Conservation (phyloP, 1,140 invertebrate species). For the silkworm (Bombyx mori) region DNA sequence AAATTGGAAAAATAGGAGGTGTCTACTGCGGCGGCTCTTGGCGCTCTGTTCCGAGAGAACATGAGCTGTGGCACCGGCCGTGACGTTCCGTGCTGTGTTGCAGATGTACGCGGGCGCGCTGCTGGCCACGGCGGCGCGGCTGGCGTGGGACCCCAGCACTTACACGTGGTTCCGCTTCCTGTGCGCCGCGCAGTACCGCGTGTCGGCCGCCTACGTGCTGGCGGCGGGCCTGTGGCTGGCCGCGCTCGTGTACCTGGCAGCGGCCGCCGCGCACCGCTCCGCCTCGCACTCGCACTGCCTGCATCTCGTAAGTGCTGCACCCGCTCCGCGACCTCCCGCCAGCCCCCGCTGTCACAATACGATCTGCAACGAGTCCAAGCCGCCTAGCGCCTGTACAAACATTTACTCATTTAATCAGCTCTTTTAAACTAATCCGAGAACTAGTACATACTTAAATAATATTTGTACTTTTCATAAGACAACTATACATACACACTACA, state of each 20-base stretch:
- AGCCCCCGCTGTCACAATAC: no score
- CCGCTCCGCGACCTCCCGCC: no score
- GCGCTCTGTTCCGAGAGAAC: no score
- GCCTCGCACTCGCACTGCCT: conserved; percentile 20
- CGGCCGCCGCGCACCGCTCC: conserved; percentile 26
- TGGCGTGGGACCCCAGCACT: conserved; percentile 64
- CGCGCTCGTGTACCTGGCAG: conserved; percentile 50
- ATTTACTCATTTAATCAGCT: no score
- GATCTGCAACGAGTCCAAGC: no score
- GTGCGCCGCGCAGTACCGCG: conserved; percentile 58
- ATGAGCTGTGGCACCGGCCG: not conserved
- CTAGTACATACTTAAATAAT: no score
- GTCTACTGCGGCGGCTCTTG: not conserved
- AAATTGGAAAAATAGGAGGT: no score
- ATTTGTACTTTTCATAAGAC: no score
- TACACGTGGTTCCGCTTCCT: conserved; percentile 63
- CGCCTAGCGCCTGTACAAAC: no score
- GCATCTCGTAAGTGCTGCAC: conserved; percentile 23
- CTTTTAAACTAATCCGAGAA: no score
- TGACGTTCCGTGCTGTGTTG: not conserved
- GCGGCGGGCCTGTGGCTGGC: conserved; percentile 53
- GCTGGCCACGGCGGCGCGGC: conserved; percentile 59
- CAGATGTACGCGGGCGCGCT: conserved; percentile 65
- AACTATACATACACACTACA: no score
- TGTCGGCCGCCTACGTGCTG: conserved; percentile 48